phyloP scores from a whole-genome alignment of 2,888 invertebrate genomes.

The Quadroppia sp. region DNA sequence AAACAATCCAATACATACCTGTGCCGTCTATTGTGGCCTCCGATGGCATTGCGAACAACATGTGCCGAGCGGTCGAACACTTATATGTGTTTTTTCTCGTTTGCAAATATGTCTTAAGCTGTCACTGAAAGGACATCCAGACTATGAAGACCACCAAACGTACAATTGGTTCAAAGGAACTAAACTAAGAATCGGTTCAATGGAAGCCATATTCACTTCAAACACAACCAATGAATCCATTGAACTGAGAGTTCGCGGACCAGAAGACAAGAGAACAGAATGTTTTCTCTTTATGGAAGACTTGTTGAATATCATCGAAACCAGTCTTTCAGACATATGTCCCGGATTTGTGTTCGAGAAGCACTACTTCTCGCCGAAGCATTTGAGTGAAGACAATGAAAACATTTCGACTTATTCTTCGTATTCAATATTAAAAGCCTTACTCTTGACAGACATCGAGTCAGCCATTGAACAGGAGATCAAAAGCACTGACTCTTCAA shows the following conservation, averaged over 20 bases:
- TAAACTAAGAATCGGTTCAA: constrained; percentile 61
- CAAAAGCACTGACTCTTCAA: constrained; percentile 56
- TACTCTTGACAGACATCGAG: constrained; percentile 3
- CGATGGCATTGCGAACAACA: constrained; percentile 54
- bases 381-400: constrained; percentile 56
- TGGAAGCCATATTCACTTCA: constrained; percentile 66
- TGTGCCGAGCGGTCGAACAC: constrained; percentile 60
- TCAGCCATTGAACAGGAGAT: constrained; percentile 48
- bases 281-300: constrained; percentile 67
- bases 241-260: constrained; percentile 66
- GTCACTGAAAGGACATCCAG: constrained; percentile 58
- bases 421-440: constrained; percentile 26
- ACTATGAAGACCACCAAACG: constrained; percentile 62
- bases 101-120: constrained; percentile 61
- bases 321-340: constrained; percentile 62
- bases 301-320: constrained; percentile 62
- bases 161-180: constrained; percentile 65
- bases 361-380: constrained; percentile 63
- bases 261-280: constrained; percentile 58
- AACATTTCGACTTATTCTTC: constrained; percentile 44
- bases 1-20: constrained; percentile 9
- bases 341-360: constrained; percentile 65
- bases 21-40: constrained; percentile 56
- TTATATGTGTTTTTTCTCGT: constrained; percentile 66
- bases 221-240: constrained; percentile 54